Evolutionary conservation across 2,888 invertebrate genomes (phyloP).

Genomic region (Monochamus alternatus): DNA sequence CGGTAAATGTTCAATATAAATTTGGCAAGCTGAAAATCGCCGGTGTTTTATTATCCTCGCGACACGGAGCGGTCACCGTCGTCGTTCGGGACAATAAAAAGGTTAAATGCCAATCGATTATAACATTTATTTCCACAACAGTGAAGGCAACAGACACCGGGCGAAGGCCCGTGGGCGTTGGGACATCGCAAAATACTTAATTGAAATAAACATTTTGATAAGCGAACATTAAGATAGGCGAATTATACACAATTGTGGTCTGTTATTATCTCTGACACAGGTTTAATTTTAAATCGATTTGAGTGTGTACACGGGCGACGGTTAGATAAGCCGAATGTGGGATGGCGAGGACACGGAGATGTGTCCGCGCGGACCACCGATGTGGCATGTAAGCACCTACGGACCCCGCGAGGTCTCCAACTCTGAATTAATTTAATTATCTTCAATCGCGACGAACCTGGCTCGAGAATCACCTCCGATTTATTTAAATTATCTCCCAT

Average conservation of each 20-base stretch:
- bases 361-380: slow-evolving; percentile 44
- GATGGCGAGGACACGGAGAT: slow-evolving; percentile 39
- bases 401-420: slow-evolving; percentile 21
- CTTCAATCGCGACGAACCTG: slow-evolving; percentile 14
- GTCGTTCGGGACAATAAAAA: slow-evolving; percentile 40
- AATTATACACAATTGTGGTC: slow-evolving; percentile 63
- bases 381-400: slow-evolving; percentile 48
- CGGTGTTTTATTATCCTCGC: too few species aligned
- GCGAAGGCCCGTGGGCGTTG: slow-evolving; percentile 59
- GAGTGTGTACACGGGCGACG: slow-evolving; percentile 66
- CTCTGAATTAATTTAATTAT: slow-evolving; percentile 33
- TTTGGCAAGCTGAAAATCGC: too few species aligned
- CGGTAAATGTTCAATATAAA: too few species aligned
- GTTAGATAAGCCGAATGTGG: slow-evolving; percentile 65
- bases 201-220: slow-evolving; percentile 67
- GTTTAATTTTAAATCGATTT: slow-evolving; percentile 72
- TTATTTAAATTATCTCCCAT: slow-evolving; percentile 13
- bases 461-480: slow-evolving; percentile 8
- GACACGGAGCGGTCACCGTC: too few species aligned
- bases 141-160: slow-evolving; percentile 51
- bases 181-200: slow-evolving; percentile 69
- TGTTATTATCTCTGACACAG: slow-evolving; percentile 67
- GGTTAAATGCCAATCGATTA: slow-evolving; percentile 61
- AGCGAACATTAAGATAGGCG: slow-evolving; percentile 68
- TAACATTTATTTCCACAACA: slow-evolving; percentile 61